phyloP scores from a whole-genome alignment of 2,888 invertebrate genomes.

The Sinodicranocentrus sp. region DNA sequence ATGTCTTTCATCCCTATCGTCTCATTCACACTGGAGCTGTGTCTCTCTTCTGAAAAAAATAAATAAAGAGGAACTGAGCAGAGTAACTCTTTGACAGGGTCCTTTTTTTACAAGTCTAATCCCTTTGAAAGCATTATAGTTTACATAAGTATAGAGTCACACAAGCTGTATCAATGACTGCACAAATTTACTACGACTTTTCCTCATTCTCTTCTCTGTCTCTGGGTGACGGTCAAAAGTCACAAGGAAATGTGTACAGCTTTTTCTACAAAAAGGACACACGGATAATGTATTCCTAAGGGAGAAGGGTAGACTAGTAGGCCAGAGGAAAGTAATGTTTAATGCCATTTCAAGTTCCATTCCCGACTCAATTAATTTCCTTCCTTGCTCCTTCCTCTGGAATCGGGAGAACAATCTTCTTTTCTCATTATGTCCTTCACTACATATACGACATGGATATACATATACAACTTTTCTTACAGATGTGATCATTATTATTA shows the following conservation, averaged over 20 bases:
- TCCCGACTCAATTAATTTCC: slow-evolving; percentile 60
- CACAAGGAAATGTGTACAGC: too few species aligned
- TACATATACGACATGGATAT: background rate
- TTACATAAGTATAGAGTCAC: slow-evolving; percentile 36
- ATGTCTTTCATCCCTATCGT: slow-evolving; percentile 69
- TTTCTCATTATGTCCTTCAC: slow-evolving; percentile 38
- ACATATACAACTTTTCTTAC: background rate
- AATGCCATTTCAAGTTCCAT: slow-evolving; percentile 56
- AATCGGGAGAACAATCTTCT: slow-evolving; percentile 58
- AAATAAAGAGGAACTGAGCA: slow-evolving; percentile 4
- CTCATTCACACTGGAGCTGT: slow-evolving; percentile 72
- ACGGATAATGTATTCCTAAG: background rate
- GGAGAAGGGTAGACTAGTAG: background rate
- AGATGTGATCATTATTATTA: slow-evolving; percentile 47
- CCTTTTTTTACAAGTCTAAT: slow-evolving; percentile 58
- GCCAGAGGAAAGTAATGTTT: slow-evolving; percentile 18
- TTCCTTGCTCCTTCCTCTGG: slow-evolving; percentile 29
- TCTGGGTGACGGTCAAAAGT: too few species aligned
- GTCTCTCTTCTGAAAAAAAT: slow-evolving; percentile 2
- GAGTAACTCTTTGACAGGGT: slow-evolving; percentile 52
- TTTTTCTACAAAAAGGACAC: too few species aligned
- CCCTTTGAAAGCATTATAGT: slow-evolving; percentile 49
- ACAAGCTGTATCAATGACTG: slow-evolving; percentile 62
- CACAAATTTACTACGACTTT: slow-evolving; percentile 63
- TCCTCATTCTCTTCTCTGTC: too few species aligned